Percentiles rank a stretch among this genome's conserved stretches.
phyloP scores from a whole-genome alignment of 2,888 invertebrate genomes.

The Hermaeophaga mercurialis region DNA sequence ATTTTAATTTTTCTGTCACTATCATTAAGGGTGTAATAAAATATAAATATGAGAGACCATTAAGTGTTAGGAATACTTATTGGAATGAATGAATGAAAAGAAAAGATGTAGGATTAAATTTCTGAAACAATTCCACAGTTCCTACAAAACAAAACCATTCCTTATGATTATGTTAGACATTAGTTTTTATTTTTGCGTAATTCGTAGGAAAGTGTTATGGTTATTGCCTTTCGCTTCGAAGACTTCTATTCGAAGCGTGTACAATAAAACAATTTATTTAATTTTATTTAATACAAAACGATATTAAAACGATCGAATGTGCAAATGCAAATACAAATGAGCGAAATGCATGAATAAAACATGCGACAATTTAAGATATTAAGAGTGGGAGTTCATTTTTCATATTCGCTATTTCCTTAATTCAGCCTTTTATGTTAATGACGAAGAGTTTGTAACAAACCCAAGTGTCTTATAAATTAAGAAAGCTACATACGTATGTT shows the following conservation, averaged over 20 bases:
- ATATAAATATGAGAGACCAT: too few species aligned
- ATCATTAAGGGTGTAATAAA: too few species aligned
- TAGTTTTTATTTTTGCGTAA: constrained; percentile 57
- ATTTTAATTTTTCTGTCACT: too few species aligned
- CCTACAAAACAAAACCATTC: constrained; percentile 35
- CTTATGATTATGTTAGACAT: constrained; percentile 55
- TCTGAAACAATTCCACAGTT: constrained; percentile 5
- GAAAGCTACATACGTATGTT: constrained; percentile 37
- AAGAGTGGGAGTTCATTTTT: constrained; percentile 46
- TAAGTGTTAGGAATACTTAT: too few species aligned
- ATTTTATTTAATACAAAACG: constrained; percentile 15
- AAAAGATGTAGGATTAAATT: neutral
- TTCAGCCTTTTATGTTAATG: constrained; percentile 44
- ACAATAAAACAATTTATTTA: constrained; percentile 12
- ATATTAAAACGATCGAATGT: constrained; percentile 22
- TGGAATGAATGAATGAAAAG: too few species aligned
- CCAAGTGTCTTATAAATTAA: constrained; percentile 40
- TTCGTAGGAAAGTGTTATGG: constrained; percentile 39
- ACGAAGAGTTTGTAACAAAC: constrained; percentile 32
- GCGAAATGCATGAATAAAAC: constrained; percentile 46
- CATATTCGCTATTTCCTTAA: constrained; percentile 46
- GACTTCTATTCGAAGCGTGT: constrained; percentile 7
- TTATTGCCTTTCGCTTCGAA: constrained; percentile 28
- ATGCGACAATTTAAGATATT: constrained; percentile 47
- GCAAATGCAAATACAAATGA: constrained; percentile 35